Conservation (phyloP, 2,888 invertebrate genomes). For the Mythimna ferrago region DNA sequence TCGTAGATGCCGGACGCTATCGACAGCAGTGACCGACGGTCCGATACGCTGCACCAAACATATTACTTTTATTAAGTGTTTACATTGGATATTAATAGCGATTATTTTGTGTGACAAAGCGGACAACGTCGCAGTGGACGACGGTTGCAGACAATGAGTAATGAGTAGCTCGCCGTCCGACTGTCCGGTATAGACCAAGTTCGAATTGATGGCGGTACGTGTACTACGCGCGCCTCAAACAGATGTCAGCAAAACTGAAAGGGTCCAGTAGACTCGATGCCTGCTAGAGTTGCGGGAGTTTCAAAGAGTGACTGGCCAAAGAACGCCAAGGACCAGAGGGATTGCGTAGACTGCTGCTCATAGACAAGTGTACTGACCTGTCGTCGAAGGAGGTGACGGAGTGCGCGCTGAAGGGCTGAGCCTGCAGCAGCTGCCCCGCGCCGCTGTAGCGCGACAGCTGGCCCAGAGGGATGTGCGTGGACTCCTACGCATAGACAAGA, state of each 20-base stretch:
- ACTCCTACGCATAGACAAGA: slow-evolving; percentile 8
- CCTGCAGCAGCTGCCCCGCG: slow-evolving; percentile 70
- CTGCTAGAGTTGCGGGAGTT: too few species aligned
- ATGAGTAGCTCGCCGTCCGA: too few species aligned
- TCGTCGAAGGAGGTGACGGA: slow-evolving; percentile 56
- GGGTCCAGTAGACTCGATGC: too few species aligned
- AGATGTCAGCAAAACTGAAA: too few species aligned
- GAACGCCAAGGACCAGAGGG: slow-evolving; percentile 12
- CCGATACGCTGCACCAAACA: slow-evolving; percentile 70
- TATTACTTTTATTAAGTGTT: background rate
- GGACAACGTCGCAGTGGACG: too few species aligned
- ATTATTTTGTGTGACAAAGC: too few species aligned
- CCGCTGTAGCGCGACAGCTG: slow-evolving; percentile 74
- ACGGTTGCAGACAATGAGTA: too few species aligned
- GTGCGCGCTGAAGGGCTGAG: slow-evolving; percentile 42
- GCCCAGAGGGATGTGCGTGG: slow-evolving; percentile 32
- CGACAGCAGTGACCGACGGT: slow-evolving; percentile 91
- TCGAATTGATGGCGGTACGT: too few species aligned
- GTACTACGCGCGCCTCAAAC: too few species aligned
- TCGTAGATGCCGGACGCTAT: slow-evolving; percentile 93
- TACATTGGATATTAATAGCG: background rate
- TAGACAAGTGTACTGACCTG: slow-evolving; percentile 34
- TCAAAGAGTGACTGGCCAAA: too few species aligned
- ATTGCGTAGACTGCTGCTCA: slow-evolving; percentile 31
- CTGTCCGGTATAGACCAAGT: too few species aligned